Percentiles rank a stretch among this genome's conserved stretches.
phyloP scores from a whole-genome alignment of 2,113 vertebrate species.

The Megalops atlanticus region DNA sequence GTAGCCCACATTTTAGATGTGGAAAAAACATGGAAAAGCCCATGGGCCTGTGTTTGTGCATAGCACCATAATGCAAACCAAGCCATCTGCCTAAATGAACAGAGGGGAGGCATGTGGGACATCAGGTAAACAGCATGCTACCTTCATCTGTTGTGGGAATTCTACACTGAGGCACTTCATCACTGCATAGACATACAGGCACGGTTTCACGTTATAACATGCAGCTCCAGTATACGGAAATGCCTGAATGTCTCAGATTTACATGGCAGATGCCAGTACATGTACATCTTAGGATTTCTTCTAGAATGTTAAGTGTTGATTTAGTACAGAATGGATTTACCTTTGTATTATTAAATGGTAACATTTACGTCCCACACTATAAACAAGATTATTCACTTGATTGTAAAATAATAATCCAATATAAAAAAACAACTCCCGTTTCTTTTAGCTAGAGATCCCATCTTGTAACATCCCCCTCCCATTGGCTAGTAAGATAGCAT shows the following conservation, averaged over 20 bases:
- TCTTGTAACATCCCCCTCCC: not conserved
- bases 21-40: not conserved
- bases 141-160: not conserved
- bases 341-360: no score
- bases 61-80: not conserved
- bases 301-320: no score
- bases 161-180: not conserved
- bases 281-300: no score
- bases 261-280: no score
- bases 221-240: no score
- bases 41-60: not conserved
- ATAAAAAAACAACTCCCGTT: no score
- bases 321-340: no score
- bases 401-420: no score
- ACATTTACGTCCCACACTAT: no score
- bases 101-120: not conserved
- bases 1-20: not conserved
- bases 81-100: not conserved
- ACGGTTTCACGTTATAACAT: not conserved
- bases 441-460: not conserved
- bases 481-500: not conserved
- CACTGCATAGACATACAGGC: not conserved
- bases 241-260: no score
- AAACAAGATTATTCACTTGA: no score
- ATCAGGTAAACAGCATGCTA: not conserved